Base-by-base conservation (phyloP, 1,140 invertebrate genomes). In the Brachionus paranguensis region DNA sequence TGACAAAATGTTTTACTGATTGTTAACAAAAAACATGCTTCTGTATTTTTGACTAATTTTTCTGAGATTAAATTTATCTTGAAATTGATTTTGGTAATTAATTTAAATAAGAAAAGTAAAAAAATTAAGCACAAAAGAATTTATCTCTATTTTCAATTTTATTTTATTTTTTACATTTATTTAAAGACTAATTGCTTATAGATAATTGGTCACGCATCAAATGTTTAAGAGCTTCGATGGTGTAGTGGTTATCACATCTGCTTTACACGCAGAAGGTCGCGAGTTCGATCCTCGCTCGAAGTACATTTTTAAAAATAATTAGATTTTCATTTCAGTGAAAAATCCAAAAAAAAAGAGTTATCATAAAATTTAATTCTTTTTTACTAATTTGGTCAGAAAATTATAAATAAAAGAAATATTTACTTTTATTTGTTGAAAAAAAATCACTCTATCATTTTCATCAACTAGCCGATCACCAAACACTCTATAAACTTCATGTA, bases 391-490 rank as follows among this genome's bases (percentile, higher is more conserved):
- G 6, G 6, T 7, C 0, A 5, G 33, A 37, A 37, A 33, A 33
- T 47, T 47, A 24, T 47, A 47, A 33, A 41, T 43, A 41, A n/a
- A 68, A 74, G 1, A 76, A 24, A 50, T 20, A 50, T n/a, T 76
- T 76, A 76, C 72, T 76, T 76, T 76, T 11, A 76, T 37, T 14
- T 37, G 43, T 10, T 50, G 11, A 5, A 50, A 76, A 76, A 76
- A 76, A 3, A 10, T 47, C 2, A 50, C 45, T 47, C 72, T 76
- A 85, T 90, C 89, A 12, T 72, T 76, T 11, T 87, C 87, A 78
- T 88, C 87, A 5, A 89, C 87, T n/a, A 90, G 85, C 47, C 89
- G 85, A 85, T 90, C 89, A 85, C 88, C 89, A 85, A 90, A 89
- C 6, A 89, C 88, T 24, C 89, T 83, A 85, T 89, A 89, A 20